Conservation (phyloP, 2,888 invertebrate species). For the Ernsta delagoae region DNA sequence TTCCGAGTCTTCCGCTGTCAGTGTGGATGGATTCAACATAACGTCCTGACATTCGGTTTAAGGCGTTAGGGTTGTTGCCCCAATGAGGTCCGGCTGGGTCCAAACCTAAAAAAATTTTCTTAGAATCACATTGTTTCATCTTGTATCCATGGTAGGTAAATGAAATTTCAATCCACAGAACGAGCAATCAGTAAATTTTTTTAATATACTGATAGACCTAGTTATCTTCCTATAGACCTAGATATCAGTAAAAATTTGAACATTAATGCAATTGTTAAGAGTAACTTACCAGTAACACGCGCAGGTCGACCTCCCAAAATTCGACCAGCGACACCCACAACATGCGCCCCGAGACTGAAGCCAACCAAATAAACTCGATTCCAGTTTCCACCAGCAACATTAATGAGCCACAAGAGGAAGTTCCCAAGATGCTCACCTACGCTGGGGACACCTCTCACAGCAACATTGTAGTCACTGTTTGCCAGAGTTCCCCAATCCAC, state of each 20-base stretch:
- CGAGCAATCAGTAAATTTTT: background rate
- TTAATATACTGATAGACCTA: background rate
- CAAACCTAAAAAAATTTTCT: slow-evolving; percentile 43
- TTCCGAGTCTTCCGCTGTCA: slow-evolving; percentile 51
- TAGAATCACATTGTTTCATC: too few species aligned
- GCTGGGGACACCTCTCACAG: slow-evolving; percentile 56
- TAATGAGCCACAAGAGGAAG: slow-evolving; percentile 50
- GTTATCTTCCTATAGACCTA: too few species aligned
- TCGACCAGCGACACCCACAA: slow-evolving; percentile 55
- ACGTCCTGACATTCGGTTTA: slow-evolving; percentile 46
- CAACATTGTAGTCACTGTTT: slow-evolving; percentile 50
- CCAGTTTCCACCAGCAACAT: slow-evolving; percentile 49
- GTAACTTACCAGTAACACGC: slow-evolving; percentile 45
- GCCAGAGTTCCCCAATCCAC: slow-evolving; percentile 65
- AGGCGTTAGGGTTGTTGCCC: slow-evolving; percentile 44
- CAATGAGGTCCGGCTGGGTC: slow-evolving; percentile 51
- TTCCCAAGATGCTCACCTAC: slow-evolving; percentile 43
- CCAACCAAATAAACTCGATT: slow-evolving; percentile 56
- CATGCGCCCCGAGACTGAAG: slow-evolving; percentile 59
- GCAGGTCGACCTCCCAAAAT: slow-evolving; percentile 41
- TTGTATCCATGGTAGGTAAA: background rate
- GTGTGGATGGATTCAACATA: slow-evolving; percentile 57
- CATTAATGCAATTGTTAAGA: background rate
- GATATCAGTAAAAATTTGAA: too few species aligned
- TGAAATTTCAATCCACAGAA: background rate